A percentile compares a stretch with the other conserved stretches of the same genome.
phyloP scores from a whole-genome alignment of 2,797 vertebrate genomes.

The Trachops cirrhosus region DNA sequence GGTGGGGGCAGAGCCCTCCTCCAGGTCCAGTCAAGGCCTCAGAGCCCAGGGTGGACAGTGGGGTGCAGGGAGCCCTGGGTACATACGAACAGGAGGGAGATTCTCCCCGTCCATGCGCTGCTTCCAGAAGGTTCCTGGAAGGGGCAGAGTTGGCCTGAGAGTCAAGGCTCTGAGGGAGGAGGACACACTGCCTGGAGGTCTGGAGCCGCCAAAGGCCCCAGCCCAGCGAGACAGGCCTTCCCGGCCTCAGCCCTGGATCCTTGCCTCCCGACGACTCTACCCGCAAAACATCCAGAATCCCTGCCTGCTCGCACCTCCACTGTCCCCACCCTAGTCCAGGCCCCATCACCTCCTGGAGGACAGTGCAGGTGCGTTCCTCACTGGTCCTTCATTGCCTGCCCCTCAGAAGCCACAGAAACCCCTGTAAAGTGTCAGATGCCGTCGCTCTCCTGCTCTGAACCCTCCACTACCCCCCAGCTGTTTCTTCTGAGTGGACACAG shows the following conservation, averaged over 20 bases:
- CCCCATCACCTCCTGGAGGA: background rate
- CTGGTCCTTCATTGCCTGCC: background rate
- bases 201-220: no score
- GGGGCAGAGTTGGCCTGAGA: background rate
- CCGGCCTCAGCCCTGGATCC: background rate
- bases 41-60: background rate
- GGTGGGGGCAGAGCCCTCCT: background rate
- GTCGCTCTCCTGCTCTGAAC: background rate
- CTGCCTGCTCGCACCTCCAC: background rate
- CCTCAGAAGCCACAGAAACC: background rate
- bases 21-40: background rate
- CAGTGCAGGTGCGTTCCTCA: background rate
- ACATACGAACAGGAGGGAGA: background rate
- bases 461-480: background rate
- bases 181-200: background rate
- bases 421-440: background rate
- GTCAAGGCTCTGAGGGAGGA: background rate
- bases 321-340: background rate
- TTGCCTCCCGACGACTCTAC: background rate
- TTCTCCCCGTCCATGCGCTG: background rate
- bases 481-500: background rate
- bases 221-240: no score
- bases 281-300: background rate
- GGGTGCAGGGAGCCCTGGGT: rapidly evolving
- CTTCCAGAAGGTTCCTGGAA: background rate